Evolutionary conservation across 92 coral and sea anemone genomes (phyloP), one percentile per base, ranked within the genome.

Genomic region (Zoanthus solanderi): DNA sequence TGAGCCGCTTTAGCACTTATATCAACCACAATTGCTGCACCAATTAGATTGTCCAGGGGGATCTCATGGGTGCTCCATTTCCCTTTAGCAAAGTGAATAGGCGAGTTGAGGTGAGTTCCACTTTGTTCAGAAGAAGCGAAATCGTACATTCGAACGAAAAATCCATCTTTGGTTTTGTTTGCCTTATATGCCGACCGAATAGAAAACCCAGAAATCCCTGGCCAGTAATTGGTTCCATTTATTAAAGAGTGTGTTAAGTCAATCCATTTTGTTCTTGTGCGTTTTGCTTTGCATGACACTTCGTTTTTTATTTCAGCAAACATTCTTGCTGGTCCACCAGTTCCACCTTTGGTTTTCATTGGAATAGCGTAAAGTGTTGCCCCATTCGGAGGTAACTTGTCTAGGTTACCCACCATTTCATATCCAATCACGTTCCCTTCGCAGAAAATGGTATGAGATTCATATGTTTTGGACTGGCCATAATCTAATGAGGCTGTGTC

Each of bases 401-500:
- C 95, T 76, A 94, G 78, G 90, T 90, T 92, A 0, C 95, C 98
- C 13, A 94, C 93, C 78, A 92, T 94, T 83, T 94, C 95, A 28
- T 92, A 84, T 67, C 56, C 56, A 50, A 0, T 4, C 56, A 50
- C 7, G 12, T 50, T 50, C 5, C 90, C 95, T 13, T 93, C 92
- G 74, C 91, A 91, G 1, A 95, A 88, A 47, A 84, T 91, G 50
- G 42, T 91, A 75, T 94, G 98, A 6, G 93, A n/a, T 63, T 45
- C 61, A 23, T 16, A 90, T 76, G 58, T n/a, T 37, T 60, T 91
- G 5, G 98, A 90, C 28, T 93, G 95, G 2, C 95, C 98, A 79
- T 83, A 89, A 86, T 94, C 98, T 9, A 94, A 11, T 31, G 98
- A 93, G 12, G 95, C 87, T 17, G 98, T 94, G 71, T 94, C 98